Conservation (phyloP, 2,113 vertebrate genomes). For the Epinephelus lanceolatus region DNA sequence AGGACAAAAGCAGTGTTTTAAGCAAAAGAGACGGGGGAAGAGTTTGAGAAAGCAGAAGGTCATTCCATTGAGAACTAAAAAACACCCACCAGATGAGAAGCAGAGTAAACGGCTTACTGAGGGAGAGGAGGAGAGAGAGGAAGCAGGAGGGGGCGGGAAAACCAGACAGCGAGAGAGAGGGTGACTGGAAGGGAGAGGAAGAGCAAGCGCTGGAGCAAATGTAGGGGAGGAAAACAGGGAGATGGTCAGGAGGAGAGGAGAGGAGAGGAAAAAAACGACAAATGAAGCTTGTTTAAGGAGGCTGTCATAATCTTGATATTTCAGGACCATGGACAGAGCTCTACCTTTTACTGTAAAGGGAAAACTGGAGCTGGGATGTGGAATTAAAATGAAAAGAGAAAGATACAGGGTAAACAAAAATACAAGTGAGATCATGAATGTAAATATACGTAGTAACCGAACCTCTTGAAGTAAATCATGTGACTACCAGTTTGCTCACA, state of each 20-base stretch:
- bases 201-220: slow-evolving; percentile 26
- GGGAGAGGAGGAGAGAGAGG: slow-evolving; percentile 32
- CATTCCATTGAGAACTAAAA: slow-evolving; percentile 56
- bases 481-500: background rate
- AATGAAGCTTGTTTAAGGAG: slow-evolving; percentile 41
- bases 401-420: background rate
- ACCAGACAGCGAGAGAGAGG: slow-evolving; percentile 53
- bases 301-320: slow-evolving; percentile 23
- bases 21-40: slow-evolving; percentile 18
- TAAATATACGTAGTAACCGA: background rate
- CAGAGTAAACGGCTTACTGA: slow-evolving; percentile 45
- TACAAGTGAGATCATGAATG: background rate
- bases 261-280: background rate
- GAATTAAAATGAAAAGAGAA: background rate
- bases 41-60: slow-evolving; percentile 41
- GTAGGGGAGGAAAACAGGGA: background rate
- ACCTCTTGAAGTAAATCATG: background rate
- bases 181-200: slow-evolving; percentile 39
- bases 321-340: slow-evolving; percentile 81
- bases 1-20: slow-evolving; percentile 48
- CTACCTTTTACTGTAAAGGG: background rate
- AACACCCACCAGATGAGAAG: slow-evolving; percentile 42
- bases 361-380: background rate
- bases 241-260: background rate
- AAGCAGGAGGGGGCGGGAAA: slow-evolving; percentile 47